Evolutionary conservation across 2,797 vertebrate species (phyloP).

Genomic region (Gambelia wislizenii): DNA sequence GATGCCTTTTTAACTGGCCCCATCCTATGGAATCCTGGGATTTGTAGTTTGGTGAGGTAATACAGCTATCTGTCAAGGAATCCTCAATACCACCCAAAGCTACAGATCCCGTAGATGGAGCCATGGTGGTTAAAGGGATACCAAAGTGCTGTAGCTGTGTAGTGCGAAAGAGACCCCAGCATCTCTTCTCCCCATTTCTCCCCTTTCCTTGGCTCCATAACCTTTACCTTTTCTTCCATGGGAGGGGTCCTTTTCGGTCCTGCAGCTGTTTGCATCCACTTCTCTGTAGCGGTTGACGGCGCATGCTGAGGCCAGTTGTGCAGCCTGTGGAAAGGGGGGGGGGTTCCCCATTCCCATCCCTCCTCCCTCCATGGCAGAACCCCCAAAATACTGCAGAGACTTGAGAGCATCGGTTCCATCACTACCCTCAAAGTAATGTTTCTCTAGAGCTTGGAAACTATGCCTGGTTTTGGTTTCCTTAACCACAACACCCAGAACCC

Average conservation of each 20-base stretch:
- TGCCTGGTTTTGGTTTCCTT: background rate
- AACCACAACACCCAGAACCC: background rate
- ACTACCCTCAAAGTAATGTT: background rate
- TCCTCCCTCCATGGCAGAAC: background rate
- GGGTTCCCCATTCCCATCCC: constrained; percentile 18
- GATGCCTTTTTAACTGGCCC: too few species aligned
- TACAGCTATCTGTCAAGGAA: too few species aligned
- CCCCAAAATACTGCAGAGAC: constrained; percentile 44
- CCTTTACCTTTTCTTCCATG: background rate
- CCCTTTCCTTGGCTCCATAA: background rate
- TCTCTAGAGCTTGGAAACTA: background rate
- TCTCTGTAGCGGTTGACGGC: constrained; percentile 95
- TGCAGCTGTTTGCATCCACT: constrained; percentile 89
- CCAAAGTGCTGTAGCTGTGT: too few species aligned
- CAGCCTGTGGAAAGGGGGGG: constrained; percentile 29
- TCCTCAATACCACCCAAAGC: background rate
- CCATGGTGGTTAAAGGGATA: too few species aligned
- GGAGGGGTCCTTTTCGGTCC: constrained; percentile 59
- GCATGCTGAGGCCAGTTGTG: constrained; percentile 88
- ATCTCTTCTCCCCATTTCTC: background rate
- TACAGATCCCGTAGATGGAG: background rate
- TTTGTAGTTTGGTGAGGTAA: too few species aligned
- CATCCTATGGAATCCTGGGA: too few species aligned
- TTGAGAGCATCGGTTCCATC: background rate
- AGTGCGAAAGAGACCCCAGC: too few species aligned